Percentiles rank a stretch among this genome's conserved stretches.
phyloP scores from a whole-genome alignment of 1,140 invertebrate genomes.

The Bicyclus anynana region DNA sequence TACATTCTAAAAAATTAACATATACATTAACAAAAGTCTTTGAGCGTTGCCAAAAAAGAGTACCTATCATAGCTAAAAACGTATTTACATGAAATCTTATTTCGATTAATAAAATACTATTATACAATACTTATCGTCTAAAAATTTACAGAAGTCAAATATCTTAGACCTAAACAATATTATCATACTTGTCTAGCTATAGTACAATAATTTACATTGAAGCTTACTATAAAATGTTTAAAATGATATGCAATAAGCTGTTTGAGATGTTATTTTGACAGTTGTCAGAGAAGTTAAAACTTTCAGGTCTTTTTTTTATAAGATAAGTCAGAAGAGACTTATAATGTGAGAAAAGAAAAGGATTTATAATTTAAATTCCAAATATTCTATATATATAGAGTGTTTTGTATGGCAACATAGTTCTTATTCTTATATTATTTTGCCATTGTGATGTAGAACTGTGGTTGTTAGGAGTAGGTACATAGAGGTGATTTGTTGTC shows the following conservation, averaged over 20 bases:
- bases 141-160: constrained; percentile 56
- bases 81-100: constrained; percentile 69
- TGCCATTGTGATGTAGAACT: too few species aligned
- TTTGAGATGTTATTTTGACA: constrained; percentile 8
- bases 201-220: constrained; percentile 74
- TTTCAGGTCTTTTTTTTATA: too few species aligned
- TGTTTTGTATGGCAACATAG: too few species aligned
- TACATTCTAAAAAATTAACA: constrained; percentile 9
- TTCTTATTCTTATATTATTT: too few species aligned
- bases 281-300: neutral
- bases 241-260: constrained; percentile 75
- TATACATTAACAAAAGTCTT: constrained; percentile 35
- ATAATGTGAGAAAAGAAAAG: too few species aligned
- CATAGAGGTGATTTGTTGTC: too few species aligned
- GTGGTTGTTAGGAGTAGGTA: too few species aligned
- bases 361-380: too few species aligned
- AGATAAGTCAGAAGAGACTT: too few species aligned
- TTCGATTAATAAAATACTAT: constrained; percentile 46
- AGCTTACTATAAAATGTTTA: constrained; percentile 48
- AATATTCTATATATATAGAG: too few species aligned
- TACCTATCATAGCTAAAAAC: constrained; percentile 34
- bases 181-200: constrained; percentile 61
- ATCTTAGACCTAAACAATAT: constrained; percentile 43
- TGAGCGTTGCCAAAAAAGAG: constrained; percentile 41
- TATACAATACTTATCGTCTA: constrained; percentile 57